These are phyloP conservation scores for Brachionus manjavacas DNA, from an alignment of 1,140 invertebrate genomes.

Conservation along the genomic window DNA sequence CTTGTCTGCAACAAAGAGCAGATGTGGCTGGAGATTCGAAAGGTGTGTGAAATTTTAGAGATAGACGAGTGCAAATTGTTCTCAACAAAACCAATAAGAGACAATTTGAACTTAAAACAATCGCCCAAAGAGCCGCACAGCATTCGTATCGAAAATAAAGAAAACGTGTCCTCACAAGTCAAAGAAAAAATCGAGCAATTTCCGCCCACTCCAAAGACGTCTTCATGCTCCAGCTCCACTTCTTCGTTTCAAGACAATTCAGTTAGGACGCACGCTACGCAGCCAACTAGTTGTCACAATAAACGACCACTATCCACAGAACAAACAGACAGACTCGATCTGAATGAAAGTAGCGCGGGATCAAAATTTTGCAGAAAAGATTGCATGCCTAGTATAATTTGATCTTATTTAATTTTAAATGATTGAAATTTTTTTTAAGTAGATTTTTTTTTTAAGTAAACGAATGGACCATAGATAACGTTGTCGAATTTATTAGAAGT, in stretches of 20 bases:
- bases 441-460: neutral
- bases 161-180: neutral
- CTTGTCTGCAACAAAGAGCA: neutral
- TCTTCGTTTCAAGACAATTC: neutral
- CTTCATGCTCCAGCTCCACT: neutral
- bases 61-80: neutral
- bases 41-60: neutral
- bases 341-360: neutral
- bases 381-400: neutral
- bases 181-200: neutral
- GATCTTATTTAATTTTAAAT: no score
- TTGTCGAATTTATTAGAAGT: neutral
- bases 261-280: neutral
- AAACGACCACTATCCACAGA: neutral
- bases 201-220: neutral
- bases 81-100: neutral
- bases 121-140: neutral
- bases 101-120: neutral
- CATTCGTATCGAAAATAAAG: neutral
- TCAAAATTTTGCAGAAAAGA: neutral
- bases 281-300: neutral
- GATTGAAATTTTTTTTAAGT: no score
- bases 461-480: constrained; percentile 12
- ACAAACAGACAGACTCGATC: neutral
- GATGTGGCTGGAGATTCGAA: neutral